Evolutionary conservation across 2,797 vertebrate species (phyloP).

Genomic region (Ptychobarbus kaznakovi): DNA sequence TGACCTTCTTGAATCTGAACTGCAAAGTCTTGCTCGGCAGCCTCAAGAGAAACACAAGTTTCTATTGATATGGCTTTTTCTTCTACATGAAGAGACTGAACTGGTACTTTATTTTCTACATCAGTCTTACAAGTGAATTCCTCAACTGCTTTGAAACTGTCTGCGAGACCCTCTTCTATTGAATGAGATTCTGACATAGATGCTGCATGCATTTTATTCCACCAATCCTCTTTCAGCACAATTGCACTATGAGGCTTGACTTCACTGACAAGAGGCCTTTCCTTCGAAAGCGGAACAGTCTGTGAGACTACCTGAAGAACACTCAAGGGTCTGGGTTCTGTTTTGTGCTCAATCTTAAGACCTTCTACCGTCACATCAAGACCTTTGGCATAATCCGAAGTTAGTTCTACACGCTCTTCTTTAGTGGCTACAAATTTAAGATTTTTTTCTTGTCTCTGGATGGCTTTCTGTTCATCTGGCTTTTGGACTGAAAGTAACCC

Average conservation of each 20-base stretch:
- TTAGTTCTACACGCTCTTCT: constrained; percentile 76
- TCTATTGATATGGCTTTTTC: constrained; percentile 76
- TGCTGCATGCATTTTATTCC: constrained; percentile 76
- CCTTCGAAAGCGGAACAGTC: constrained; percentile 79
- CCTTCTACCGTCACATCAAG: constrained; percentile 73
- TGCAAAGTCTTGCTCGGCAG: constrained; percentile 80
- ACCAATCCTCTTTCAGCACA: constrained; percentile 82
- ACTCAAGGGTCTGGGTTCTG: constrained; percentile 73
- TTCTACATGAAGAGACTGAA: constrained; percentile 72
- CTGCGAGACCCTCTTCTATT: constrained; percentile 75
- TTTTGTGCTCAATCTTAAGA: constrained; percentile 66
- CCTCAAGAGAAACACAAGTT: constrained; percentile 73
- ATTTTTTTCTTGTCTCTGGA: constrained; percentile 76
- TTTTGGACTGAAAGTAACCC: constrained; percentile 69
- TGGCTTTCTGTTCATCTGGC: constrained; percentile 73
- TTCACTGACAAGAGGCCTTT: constrained; percentile 68
- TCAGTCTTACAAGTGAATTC: constrained; percentile 65
- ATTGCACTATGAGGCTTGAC: constrained; percentile 76
- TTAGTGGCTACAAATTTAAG: constrained; percentile 68
- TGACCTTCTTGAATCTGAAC: constrained; percentile 82
- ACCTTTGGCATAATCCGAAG: constrained; percentile 72
- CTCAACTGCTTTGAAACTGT: constrained; percentile 68
- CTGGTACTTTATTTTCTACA: constrained; percentile 75
- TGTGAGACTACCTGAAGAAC: constrained; percentile 76
- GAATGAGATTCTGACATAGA: constrained; percentile 73